phyloP scores from a whole-genome alignment of 2,113 vertebrate species.

The Ceyx margarethae region DNA sequence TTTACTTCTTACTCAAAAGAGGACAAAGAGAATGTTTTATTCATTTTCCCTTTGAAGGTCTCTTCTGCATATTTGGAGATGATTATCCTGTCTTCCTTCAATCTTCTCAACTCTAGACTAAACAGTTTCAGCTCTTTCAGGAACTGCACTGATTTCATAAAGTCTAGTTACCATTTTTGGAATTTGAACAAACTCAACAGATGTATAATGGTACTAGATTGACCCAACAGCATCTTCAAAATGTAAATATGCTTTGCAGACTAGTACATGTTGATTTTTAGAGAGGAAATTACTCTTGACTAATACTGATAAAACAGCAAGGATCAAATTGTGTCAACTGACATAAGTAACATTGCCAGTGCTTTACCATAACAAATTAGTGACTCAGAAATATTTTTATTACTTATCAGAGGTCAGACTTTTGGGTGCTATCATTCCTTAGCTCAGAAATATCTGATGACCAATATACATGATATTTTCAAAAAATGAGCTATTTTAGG shows the following conservation, averaged over 20 bases:
- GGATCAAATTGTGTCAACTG: background rate
- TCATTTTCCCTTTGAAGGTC: background rate
- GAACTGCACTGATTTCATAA: background rate
- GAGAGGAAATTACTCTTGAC: background rate
- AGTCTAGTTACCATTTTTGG: constrained; percentile 16
- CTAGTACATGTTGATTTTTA: background rate
- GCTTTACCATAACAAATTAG: background rate
- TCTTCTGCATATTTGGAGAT: constrained; percentile 20
- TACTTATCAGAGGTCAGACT: background rate
- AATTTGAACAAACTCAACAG: background rate
- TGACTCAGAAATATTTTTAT: background rate
- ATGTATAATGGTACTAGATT: background rate
- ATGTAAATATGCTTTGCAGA: constrained; percentile 1
- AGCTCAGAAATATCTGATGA: background rate
- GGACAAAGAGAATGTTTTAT: background rate
- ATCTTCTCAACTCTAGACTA: constrained; percentile 23
- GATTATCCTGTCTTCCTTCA: constrained; percentile 9
- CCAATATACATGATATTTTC: accelerated
- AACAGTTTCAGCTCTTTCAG: constrained; percentile 16
- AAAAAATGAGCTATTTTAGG: background rate
- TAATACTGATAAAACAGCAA: background rate
- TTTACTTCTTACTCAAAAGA: background rate
- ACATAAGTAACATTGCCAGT: background rate
- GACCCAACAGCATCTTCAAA: background rate
- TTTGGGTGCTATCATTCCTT: background rate